Evolutionary conservation across 2,113 vertebrate species (phyloP), one percentile per base, ranked within the genome.

Genomic region (Alexandromys fortis): DNA sequence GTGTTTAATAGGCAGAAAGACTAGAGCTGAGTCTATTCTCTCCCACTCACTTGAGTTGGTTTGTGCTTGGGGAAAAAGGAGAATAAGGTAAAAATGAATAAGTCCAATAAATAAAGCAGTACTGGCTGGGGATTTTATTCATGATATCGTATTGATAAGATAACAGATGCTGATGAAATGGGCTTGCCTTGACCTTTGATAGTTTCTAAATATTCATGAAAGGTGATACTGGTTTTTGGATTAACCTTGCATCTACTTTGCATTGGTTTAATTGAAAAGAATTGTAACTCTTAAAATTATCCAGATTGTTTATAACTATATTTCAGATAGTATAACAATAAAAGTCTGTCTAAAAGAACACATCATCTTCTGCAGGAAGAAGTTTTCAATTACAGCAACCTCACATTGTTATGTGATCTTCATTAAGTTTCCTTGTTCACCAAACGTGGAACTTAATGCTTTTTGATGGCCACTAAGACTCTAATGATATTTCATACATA

Each of bases 201-300:
- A 87, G 91, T 98, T 98, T 98, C 97, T 95, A 98, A 98, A 98
- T 97, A 97, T 98, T 98, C 77, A 90, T 86, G 61, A 98, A 98
- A 97, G 95, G 92, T 11, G 94, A 86, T 94, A 87, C 77, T 89
- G 28, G 52, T 14, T 86, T 85, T 83, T 76, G 21, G 38, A 42
- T 89, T 68, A 49, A 49, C 47, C 47, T 88, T 96, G 95, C 24
- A 96, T 96, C 96, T 95, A 97, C 96, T 96, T 93, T 97, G 96
- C 97, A 92, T 91, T 96, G 96, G 42, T 85, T 97, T 0, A 0
- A 70, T 90, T 97, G 94, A 97, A 96, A 96, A 72, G 96, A 98
- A 95, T 81, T 88, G 85, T 97, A 86, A 94, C 89, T 98, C 97
- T 98, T 98, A 95, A 95, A 96, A 94, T 94, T 83, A 89, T 85